A percentile compares a stretch with the other conserved stretches of the same genome.
Evolutionary conservation across 2,797 vertebrate genomes (phyloP).

Genomic region (Brachyalestes nurse): DNA sequence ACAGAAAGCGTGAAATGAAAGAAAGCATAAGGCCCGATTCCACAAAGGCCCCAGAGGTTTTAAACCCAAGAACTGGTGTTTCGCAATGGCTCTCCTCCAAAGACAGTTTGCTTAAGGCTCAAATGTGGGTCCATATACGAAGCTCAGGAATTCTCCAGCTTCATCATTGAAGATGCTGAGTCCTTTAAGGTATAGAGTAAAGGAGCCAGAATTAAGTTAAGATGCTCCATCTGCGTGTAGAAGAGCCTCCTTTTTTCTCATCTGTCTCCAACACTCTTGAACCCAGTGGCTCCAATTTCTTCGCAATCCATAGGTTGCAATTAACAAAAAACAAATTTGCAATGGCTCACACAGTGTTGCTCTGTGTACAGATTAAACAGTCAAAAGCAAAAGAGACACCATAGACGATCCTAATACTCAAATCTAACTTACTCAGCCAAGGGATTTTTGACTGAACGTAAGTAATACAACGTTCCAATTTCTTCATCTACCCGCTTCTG

Average conservation of each 20-base stretch:
- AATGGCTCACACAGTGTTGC: slow-evolving; percentile 74
- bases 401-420: slow-evolving; percentile 78
- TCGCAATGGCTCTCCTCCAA: slow-evolving; percentile 94
- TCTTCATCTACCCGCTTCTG: slow-evolving; percentile 60
- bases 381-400: slow-evolving; percentile 71
- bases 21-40: slow-evolving; percentile 69
- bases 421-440: slow-evolving; percentile 76
- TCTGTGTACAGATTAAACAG: slow-evolving; percentile 71
- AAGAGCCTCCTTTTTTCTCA: slow-evolving; percentile 37
- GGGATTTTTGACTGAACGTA: slow-evolving; percentile 69
- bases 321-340: slow-evolving; percentile 72
- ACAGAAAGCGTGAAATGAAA: slow-evolving; percentile 60
- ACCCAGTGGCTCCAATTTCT: slow-evolving; percentile 89
- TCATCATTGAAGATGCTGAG: slow-evolving; percentile 45
- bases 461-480: slow-evolving; percentile 73
- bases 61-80: slow-evolving; percentile 82
- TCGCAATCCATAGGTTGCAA: slow-evolving; percentile 99
- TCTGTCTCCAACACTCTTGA: slow-evolving; percentile 69
- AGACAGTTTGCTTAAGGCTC: slow-evolving; percentile 95
- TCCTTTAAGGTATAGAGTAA: slow-evolving; percentile 56
- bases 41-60: slow-evolving; percentile 68
- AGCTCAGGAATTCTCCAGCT: slow-evolving; percentile 64
- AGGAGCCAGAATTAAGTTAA: slow-evolving; percentile 51
- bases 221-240: slow-evolving; percentile 45
- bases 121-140: slow-evolving; percentile 84